phyloP scores from a whole-genome alignment of 2,888 invertebrate species.

The Drosophila subsilvestris region DNA sequence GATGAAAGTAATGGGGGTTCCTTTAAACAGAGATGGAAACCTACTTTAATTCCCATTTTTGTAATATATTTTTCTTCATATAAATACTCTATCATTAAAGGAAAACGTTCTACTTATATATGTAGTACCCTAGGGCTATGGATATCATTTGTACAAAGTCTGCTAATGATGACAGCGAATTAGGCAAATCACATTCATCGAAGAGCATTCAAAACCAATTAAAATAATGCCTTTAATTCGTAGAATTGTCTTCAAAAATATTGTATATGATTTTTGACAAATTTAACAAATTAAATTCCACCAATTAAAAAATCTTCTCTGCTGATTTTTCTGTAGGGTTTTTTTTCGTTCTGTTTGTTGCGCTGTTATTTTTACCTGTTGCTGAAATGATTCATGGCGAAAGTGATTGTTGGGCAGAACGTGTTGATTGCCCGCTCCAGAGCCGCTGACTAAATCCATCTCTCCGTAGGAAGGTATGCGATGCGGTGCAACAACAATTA shows the following conservation, averaged over 20 bases:
- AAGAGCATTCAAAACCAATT: not conserved
- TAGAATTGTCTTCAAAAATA: too few species aligned
- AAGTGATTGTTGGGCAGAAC: constrained; percentile 84
- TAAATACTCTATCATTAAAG: too few species aligned
- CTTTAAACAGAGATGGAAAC: too few species aligned
- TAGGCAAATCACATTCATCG: constrained; percentile 11
- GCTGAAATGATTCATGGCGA: constrained; percentile 82
- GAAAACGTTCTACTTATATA: too few species aligned
- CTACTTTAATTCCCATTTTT: too few species aligned
- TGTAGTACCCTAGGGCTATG: not conserved
- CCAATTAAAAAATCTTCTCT: not conserved
- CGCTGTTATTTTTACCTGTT: constrained; percentile 78
- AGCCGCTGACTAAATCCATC: constrained; percentile 83
- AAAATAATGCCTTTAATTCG: not conserved
- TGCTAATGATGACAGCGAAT: constrained; percentile 32
- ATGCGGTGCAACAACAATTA: constrained; percentile 28
- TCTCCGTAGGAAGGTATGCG: constrained; percentile 48
- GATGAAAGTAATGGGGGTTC: not conserved
- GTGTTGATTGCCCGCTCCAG: constrained; percentile 81
- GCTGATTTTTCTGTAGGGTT: not conserved
- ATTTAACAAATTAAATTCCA: not conserved
- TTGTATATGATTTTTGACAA: not conserved
- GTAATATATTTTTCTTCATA: too few species aligned
- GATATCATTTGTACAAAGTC: not conserved
- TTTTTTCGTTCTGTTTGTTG: not conserved